Conservation (phyloP, 2,113 vertebrate genomes). For the Chelonoidis abingdonii region DNA sequence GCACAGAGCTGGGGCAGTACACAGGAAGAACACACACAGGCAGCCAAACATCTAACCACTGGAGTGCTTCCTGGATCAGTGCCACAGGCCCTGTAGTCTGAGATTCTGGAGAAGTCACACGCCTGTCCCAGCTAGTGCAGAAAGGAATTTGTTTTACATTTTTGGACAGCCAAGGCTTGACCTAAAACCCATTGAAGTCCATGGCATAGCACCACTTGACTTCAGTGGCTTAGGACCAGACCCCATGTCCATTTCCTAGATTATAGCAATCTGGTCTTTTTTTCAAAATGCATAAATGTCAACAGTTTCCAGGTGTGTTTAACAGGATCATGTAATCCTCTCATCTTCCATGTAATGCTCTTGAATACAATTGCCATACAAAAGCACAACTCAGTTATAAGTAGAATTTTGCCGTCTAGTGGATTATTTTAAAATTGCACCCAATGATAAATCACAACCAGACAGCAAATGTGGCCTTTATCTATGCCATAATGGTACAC, state of each 20-base stretch:
- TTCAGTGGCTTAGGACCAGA: background rate
- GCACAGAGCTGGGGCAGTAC: too few relatives aligned
- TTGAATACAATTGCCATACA: background rate
- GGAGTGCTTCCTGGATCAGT: background rate
- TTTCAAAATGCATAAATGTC: background rate
- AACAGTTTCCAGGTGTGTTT: background rate
- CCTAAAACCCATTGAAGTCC: accelerated
- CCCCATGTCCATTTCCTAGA: background rate
- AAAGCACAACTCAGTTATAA: background rate
- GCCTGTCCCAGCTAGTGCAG: background rate
- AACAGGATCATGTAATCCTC: accelerated
- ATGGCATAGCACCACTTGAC: background rate
- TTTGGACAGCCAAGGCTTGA: background rate
- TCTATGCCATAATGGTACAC: background rate
- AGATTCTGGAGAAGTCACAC: accelerated
- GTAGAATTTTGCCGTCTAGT: background rate
- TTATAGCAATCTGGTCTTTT: background rate
- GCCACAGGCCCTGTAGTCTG: background rate
- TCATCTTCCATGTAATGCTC: background rate
- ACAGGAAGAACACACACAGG: too few relatives aligned
- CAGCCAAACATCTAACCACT: too few relatives aligned
- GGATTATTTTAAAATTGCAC: background rate
- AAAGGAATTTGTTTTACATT: background rate
- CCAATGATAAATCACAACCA: accelerated
- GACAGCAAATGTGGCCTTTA: background rate